Percentiles rank a stretch among this genome's conserved stretches.
These are phyloP conservation scores for Diplodus sargus DNA, from an alignment of 2,797 vertebrate species.

Conservation along the genomic window DNA sequence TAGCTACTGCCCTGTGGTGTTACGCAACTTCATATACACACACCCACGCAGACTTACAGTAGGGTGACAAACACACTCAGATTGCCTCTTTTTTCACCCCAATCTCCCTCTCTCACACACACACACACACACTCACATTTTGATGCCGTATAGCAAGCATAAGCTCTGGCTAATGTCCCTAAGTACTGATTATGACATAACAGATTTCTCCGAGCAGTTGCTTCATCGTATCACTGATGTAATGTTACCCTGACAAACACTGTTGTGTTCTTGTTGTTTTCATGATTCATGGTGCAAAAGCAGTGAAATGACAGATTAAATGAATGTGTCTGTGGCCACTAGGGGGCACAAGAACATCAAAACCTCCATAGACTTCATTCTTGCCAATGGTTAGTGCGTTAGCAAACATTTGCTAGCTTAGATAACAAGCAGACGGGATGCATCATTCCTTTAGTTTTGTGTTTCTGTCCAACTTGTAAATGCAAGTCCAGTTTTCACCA, in stretches of 20 bases:
- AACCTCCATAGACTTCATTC: background rate
- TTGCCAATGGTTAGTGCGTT: background rate
- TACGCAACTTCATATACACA: constrained; percentile 74
- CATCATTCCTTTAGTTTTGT: background rate
- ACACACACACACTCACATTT: constrained; percentile 9
- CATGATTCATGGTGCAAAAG: constrained; percentile 2
- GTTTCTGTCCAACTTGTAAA: background rate
- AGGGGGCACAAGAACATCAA: constrained; percentile 6
- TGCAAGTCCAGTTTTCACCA: background rate
- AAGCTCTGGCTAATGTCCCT: constrained; percentile 70
- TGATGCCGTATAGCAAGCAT: constrained; percentile 43
- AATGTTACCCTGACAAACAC: constrained; percentile 22
- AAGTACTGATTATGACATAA: constrained; percentile 74
- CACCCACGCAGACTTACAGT: constrained; percentile 58
- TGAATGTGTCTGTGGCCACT: background rate
- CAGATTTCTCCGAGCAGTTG: constrained; percentile 50
- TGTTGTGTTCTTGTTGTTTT: constrained; percentile 19
- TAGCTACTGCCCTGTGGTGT: constrained; percentile 69
- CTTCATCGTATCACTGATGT: constrained; percentile 44
- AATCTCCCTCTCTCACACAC: constrained; percentile 11
- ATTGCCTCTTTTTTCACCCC: constrained; percentile 22
- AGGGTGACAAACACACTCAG: constrained; percentile 55
- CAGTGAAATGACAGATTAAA: background rate
- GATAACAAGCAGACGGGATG: background rate
- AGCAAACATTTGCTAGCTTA: background rate